Conservation (phyloP, 2,113 vertebrate genomes). For the Corvus moneduloides region DNA sequence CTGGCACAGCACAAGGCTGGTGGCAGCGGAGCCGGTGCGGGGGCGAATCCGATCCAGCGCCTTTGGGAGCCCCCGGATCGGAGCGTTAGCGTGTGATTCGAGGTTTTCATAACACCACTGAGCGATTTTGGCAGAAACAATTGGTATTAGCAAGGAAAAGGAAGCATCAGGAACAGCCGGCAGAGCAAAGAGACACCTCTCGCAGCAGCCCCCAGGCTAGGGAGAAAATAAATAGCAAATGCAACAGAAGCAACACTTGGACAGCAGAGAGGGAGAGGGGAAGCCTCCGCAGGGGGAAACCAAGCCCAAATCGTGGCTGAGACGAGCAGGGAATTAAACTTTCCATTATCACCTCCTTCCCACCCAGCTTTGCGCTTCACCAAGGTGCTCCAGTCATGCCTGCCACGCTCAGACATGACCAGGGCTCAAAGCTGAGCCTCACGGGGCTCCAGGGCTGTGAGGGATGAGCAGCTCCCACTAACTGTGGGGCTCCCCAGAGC, state of each 20-base stretch:
- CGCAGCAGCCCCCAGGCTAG: slow-evolving; percentile 1
- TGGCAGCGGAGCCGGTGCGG: not conserved
- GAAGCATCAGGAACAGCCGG: slow-evolving; percentile 30
- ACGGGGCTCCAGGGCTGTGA: not conserved
- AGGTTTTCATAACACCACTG: slow-evolving; percentile 60
- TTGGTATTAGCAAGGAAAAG: not conserved
- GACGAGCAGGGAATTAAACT: not conserved
- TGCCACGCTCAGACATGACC: accelerated
- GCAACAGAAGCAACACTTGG: not conserved
- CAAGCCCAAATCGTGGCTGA: not conserved
- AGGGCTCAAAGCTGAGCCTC: not conserved
- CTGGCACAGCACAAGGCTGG: accelerated
- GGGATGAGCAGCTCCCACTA: not conserved
- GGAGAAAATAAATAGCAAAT: not conserved
- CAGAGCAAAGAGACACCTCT: slow-evolving; percentile 27
- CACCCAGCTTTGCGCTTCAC: not conserved
- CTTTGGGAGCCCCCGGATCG: not conserved
- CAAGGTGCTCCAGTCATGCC: not conserved
- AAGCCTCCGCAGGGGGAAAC: not conserved
- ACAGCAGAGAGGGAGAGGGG: not conserved
- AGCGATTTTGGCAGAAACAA: slow-evolving; percentile 36
- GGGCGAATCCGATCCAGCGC: not conserved
- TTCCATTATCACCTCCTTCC: not conserved
- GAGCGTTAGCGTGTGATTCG: slow-evolving; percentile 28
- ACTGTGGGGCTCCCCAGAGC: not conserved